These are phyloP conservation scores for Aphyosemion australe DNA, from an alignment of 2,113 vertebrate genomes.

Conservation along the genomic window DNA sequence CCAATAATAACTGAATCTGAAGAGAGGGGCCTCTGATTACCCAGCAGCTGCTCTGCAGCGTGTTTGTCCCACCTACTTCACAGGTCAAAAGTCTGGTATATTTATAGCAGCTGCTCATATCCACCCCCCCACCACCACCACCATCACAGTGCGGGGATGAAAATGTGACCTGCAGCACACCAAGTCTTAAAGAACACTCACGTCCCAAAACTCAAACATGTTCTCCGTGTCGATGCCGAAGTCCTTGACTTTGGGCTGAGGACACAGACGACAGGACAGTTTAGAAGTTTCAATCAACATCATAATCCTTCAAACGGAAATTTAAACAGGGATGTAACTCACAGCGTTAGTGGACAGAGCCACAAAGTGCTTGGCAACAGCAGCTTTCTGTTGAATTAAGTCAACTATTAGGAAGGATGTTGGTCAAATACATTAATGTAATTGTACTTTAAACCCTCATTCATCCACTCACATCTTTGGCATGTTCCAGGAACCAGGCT, in stretches of 20 bases:
- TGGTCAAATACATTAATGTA: too few relatives aligned
- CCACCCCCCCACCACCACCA: constrained; percentile 14
- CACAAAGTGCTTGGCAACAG: constrained; percentile 96
- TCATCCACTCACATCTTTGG: constrained; percentile 90
- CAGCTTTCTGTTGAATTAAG: constrained; percentile 76
- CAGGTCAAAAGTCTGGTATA: constrained; percentile 73
- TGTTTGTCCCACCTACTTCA: constrained; percentile 71
- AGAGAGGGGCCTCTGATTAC: constrained; percentile 75
- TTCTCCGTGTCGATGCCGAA: constrained; percentile 96
- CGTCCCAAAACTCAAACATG: constrained; percentile 99
- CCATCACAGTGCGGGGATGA: constrained; percentile 2
- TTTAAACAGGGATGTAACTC: constrained; percentile 65
- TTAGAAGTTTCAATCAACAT: constrained; percentile 1
- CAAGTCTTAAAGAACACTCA: constrained; percentile 76
- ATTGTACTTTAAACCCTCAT: constrained; percentile 37
- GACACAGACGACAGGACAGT: constrained; percentile 15
- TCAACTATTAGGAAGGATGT: background rate
- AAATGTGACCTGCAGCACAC: constrained; percentile 14
- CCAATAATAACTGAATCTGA: constrained; percentile 76
- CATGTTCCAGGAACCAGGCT: constrained; percentile 90
- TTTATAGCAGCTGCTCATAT: constrained; percentile 69
- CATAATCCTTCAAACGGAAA: background rate
- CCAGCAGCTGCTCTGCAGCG: constrained; percentile 70
- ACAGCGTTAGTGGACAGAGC: constrained; percentile 97
- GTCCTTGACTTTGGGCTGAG: constrained; percentile 94